Conservation (phyloP, 2,888 invertebrate genomes). For the Allacma fusca region DNA sequence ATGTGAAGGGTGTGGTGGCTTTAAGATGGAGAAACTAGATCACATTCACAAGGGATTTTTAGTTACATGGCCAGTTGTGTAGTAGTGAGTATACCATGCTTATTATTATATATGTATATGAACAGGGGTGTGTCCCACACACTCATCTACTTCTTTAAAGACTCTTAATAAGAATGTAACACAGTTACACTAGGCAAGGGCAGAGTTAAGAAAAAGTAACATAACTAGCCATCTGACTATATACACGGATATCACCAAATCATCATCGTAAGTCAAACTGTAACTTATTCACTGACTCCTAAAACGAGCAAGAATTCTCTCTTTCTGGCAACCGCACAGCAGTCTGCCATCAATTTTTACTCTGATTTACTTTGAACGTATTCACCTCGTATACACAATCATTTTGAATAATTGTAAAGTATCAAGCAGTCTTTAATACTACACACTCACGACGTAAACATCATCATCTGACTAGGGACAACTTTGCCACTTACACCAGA, state of each 20-base stretch:
- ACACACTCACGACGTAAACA: background rate
- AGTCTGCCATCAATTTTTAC: slow-evolving; percentile 29
- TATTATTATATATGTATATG: background rate
- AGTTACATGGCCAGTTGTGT: background rate
- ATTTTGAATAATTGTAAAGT: too few species aligned
- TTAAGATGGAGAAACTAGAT: slow-evolving; percentile 45
- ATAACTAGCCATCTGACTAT: background rate
- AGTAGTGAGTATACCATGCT: too few species aligned
- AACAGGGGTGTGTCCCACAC: slow-evolving; percentile 39
- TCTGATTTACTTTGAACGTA: slow-evolving; percentile 28
- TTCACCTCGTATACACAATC: too few species aligned
- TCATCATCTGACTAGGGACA: too few species aligned
- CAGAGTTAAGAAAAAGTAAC: too few species aligned
- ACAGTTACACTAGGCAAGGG: too few species aligned
- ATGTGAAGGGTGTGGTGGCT: slow-evolving; percentile 41
- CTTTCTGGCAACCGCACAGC: slow-evolving; percentile 22
- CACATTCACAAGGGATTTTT: slow-evolving; percentile 35
- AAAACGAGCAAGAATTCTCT: slow-evolving; percentile 27
- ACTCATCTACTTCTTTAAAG: slow-evolving; percentile 27
- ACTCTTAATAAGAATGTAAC: too few species aligned
- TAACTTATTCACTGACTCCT: slow-evolving; percentile 33
- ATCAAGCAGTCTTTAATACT: slow-evolving; percentile 15
- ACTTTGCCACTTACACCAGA: slow-evolving; percentile 19
- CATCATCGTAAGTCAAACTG: background rate
- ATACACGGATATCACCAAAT: background rate